Evolutionary conservation across 1,140 invertebrate genomes (phyloP).

Genomic region (Apis laboriosa): DNA sequence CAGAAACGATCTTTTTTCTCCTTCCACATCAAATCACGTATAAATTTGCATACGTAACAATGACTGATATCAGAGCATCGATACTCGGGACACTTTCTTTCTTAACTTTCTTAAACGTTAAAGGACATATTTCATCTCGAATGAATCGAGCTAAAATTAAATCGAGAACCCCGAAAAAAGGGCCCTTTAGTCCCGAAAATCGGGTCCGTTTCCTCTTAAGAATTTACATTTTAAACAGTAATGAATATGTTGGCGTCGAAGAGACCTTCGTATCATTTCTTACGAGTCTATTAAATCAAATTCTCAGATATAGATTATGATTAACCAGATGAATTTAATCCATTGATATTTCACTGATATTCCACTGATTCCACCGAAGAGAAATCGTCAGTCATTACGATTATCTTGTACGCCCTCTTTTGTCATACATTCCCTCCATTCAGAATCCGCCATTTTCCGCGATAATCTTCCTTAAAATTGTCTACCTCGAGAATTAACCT

Average conservation of each 20-base stretch:
- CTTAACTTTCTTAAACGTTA: not conserved
- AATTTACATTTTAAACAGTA: conserved; percentile 20
- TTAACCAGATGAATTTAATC: conserved; percentile 35
- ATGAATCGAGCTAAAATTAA: conserved; percentile 3
- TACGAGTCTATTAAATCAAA: conserved; percentile 26
- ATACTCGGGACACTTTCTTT: not conserved
- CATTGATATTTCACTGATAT: conserved; percentile 18
- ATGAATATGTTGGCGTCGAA: conserved; percentile 47
- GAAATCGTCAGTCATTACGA: conserved; percentile 2
- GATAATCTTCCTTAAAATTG: conserved; percentile 21
- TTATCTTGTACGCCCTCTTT: too few species aligned
- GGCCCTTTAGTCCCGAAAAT: not conserved
- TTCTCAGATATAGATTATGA: conserved; percentile 25
- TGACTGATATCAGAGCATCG: conserved; percentile 27
- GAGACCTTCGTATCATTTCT: conserved; percentile 20
- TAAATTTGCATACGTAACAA: conserved; percentile 7
- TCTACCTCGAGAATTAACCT: not conserved
- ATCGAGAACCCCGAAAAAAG: not conserved
- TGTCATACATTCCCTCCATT: too few species aligned
- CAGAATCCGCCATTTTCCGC: not conserved
- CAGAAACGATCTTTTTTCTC: not conserved
- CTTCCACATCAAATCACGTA: too few species aligned
- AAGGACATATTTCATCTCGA: conserved; percentile 9
- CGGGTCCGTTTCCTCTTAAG: not conserved
- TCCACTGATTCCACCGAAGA: not conserved